phyloP scores from a whole-genome alignment of 2,888 invertebrate genomes.

The Diogma glabrata region DNA sequence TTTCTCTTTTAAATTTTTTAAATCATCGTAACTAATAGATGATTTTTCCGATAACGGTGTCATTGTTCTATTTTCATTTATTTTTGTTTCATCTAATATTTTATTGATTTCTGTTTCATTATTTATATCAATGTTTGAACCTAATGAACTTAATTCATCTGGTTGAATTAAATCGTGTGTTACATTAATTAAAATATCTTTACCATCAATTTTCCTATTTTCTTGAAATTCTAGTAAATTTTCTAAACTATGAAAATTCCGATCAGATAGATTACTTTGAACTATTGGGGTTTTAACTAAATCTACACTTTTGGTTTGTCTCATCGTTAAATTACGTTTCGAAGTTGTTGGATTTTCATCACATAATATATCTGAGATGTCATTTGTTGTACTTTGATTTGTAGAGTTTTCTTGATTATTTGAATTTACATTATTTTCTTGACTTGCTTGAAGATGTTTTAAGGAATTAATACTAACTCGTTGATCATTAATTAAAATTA shows the following conservation, averaged over 20 bases:
- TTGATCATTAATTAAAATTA: slow-evolving; percentile 18
- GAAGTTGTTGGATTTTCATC: slow-evolving; percentile 24
- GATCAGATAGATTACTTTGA: slow-evolving; percentile 11
- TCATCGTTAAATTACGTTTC: not conserved
- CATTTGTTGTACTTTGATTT: slow-evolving; percentile 34
- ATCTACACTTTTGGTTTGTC: slow-evolving; percentile 2
- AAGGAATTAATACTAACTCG: slow-evolving; percentile 16
- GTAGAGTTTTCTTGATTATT: no score
- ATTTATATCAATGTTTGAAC: slow-evolving; percentile 22
- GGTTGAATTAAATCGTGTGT: no score
- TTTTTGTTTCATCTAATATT: slow-evolving; percentile 11
- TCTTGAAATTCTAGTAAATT: not conserved
- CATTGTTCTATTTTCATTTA: not conserved
- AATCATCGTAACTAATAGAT: slow-evolving; percentile 22
- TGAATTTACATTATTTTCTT: slow-evolving; percentile 24
- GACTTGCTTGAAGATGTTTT: slow-evolving; percentile 11
- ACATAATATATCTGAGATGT: slow-evolving; percentile 30
- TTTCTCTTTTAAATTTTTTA: slow-evolving; percentile 29
- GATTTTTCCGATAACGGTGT: slow-evolving; percentile 12
- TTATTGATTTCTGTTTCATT: slow-evolving; percentile 24
- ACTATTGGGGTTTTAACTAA: not conserved
- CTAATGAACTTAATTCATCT: slow-evolving; percentile 19
- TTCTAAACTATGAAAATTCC: slow-evolving; percentile 9
- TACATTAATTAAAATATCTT: not conserved
- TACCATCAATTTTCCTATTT: not conserved